These are phyloP conservation scores for Phrynocephalus versicolor DNA, from an alignment of 2,113 vertebrate genomes.

Conservation along the genomic window DNA sequence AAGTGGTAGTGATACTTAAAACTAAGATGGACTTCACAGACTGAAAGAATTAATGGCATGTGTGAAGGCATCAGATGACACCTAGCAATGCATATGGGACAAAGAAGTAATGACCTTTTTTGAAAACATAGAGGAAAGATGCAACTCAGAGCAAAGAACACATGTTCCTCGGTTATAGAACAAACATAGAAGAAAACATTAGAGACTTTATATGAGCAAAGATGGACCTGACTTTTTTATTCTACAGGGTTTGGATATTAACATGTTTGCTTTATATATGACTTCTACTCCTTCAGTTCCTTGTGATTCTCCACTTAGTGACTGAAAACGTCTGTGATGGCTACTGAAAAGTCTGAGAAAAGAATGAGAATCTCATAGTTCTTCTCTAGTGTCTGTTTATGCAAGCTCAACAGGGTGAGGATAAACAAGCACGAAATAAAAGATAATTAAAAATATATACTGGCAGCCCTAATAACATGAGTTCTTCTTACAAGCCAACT, in stretches of 20 bases:
- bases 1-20: neutral
- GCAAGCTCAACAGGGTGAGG: neutral
- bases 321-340: too few species aligned
- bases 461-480: neutral
- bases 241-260: neutral
- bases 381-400: neutral
- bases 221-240: neutral
- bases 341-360: neutral
- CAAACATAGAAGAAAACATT: neutral
- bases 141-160: too few species aligned
- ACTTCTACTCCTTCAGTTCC: neutral
- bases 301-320: neutral
- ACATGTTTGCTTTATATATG: neutral
- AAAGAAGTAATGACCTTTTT: neutral
- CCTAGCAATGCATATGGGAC: neutral
- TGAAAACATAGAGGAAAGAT: neutral
- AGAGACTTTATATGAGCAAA: neutral
- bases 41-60: neutral
- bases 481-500: neutral
- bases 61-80: too few species aligned
- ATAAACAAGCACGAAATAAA: neutral
- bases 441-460: neutral
- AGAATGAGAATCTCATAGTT: neutral
- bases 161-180: neutral
- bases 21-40: neutral